Evolutionary conservation across 2,113 vertebrate genomes (phyloP), one percentile per base, ranked within the genome.

Genomic region (Etia nguti): DNA sequence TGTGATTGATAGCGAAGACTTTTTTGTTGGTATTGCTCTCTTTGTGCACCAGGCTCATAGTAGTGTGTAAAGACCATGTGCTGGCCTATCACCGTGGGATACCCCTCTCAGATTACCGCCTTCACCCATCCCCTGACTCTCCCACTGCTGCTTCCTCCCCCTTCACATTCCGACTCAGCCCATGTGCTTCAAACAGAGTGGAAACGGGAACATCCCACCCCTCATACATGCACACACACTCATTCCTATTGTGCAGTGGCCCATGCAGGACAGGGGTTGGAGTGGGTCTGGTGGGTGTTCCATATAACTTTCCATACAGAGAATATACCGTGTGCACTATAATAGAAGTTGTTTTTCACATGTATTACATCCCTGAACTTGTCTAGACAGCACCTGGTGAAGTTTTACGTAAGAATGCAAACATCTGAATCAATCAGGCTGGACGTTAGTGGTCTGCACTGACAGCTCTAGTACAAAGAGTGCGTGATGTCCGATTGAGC

Each of bases 101-200:
- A 89, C 77, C 93, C 92, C 92, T 93, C 91, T 93, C 94, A 84
- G 86, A 90, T 94, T 92, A 91, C 93, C 4, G 46, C 85, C 82
- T 22, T 81, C 36, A 80, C 85, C 91, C 83, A 60, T 73, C 57
- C 79, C 86, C 81, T 43, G 68, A 20, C 84, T 68, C 60, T 60
- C 84, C 81, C 65, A 10, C 65, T 31, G 65, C 46, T 65, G 11
- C 52, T 83, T 36, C 75, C 89, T 65, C 86, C 86, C 48, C 43
- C 68, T 55, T 79, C 73, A 70, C 91, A 94, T 92, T 89, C 93
- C 85, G 34, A 89, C 92, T 91, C 92, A 90, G 91, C 88, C 92
- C 94, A 92, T 93, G 93, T 95, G 93, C 88, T 95, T 88, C 91
- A 92, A 95, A 94, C 92, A 90, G 88, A 93, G 90, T 91, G 94